Conservation (phyloP, 2,113 vertebrate species). For the Myiagra hebetior region DNA sequence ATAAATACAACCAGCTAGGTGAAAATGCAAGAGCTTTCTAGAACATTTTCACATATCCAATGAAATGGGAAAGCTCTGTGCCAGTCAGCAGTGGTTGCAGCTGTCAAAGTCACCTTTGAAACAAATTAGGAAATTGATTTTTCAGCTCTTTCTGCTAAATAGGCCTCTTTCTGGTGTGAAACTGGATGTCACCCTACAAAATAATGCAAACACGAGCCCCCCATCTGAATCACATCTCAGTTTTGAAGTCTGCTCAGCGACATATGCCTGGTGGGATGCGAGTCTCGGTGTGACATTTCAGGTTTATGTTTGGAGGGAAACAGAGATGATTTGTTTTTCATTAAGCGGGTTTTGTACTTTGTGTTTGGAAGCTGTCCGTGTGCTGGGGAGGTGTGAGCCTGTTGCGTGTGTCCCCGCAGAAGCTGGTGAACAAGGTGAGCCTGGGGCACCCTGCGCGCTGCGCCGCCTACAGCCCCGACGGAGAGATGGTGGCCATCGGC, state of each 20-base stretch:
- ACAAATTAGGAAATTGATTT: not conserved
- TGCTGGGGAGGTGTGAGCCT: not conserved
- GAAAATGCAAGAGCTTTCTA: not conserved
- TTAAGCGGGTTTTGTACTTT: not conserved
- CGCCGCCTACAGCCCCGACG: conserved; percentile 87
- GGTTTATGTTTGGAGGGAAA: not conserved
- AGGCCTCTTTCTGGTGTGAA: not conserved
- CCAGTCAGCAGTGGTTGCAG: not conserved
- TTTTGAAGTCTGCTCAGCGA: not conserved
- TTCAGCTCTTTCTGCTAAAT: not conserved
- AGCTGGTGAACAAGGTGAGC: conserved; percentile 93
- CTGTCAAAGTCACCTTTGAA: not conserved
- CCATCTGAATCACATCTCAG: not conserved
- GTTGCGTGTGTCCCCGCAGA: conserved; percentile 69
- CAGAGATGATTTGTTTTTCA: not conserved
- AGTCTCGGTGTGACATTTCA: not conserved
- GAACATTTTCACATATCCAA: not conserved
- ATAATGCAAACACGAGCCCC: not conserved
- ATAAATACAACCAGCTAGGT: not conserved
- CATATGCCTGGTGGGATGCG: not conserved
- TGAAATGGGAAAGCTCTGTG: not conserved
- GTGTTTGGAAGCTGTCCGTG: not conserved
- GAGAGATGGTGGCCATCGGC: conserved; percentile 94
- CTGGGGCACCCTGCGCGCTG: conserved; percentile 89
- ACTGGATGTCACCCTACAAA: not conserved